These are phyloP conservation scores for Ctenochaetus hawaiiensis DNA, from an alignment of 2,797 vertebrate genomes.

Conservation along the genomic window DNA sequence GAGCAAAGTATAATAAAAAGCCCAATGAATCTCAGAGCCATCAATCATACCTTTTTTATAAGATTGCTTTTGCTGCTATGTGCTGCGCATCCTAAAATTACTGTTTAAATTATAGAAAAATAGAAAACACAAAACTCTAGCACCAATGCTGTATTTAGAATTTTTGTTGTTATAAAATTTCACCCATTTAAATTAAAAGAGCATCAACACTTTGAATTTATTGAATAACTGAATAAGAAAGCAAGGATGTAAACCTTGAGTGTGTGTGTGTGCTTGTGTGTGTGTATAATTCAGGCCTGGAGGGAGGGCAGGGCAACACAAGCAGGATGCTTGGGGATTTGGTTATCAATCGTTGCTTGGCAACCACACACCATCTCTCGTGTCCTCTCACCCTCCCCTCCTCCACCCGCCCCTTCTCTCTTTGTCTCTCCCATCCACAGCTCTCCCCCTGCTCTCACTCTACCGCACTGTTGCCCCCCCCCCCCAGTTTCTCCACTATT, in stretches of 20 bases:
- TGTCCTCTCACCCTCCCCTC: constrained; percentile 64
- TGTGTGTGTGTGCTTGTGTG: constrained; percentile 23
- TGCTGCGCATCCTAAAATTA: neutral
- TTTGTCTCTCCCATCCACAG: constrained; percentile 66
- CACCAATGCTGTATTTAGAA: neutral
- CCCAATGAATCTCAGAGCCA: constrained; percentile 45
- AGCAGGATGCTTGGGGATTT: constrained; percentile 88
- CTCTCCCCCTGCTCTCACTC: constrained; percentile 48
- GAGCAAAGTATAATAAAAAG: constrained; percentile 55
- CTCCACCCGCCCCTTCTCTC: constrained; percentile 33
- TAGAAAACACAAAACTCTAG: neutral
- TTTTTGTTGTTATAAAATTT: neutral
- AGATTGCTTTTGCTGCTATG: constrained; percentile 27
- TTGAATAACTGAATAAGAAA: constrained; percentile 35
- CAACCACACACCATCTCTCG: constrained; percentile 81
- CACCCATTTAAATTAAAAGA: neutral
- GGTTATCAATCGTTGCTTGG: constrained; percentile 88
- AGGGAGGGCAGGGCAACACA: constrained; percentile 85
- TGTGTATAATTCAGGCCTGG: constrained; percentile 64
- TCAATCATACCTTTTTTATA: constrained; percentile 57
- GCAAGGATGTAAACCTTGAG: constrained; percentile 6
- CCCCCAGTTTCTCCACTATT: constrained; percentile 26
- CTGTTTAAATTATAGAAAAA: constrained; percentile 1
- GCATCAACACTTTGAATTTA: constrained; percentile 31
- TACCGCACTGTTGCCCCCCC: constrained; percentile 47